These are phyloP conservation scores for Drosophila cyrtoloma DNA, from an alignment of 2,888 invertebrate species.

Conservation along the genomic window DNA sequence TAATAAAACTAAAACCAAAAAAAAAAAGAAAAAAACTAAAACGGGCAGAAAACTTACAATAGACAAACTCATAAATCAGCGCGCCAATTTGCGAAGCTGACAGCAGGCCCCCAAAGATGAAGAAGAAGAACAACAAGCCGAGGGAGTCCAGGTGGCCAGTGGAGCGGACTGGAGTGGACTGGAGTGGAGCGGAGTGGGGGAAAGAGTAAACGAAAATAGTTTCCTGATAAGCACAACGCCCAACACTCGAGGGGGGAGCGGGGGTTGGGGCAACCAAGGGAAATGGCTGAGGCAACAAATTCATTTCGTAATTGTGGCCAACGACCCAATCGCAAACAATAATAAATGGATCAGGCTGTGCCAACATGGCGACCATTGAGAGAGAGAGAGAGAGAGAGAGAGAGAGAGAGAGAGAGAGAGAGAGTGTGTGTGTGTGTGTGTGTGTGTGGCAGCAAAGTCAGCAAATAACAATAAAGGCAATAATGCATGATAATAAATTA, in stretches of 20 bases:
- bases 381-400: slow-evolving; percentile 18
- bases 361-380: slow-evolving; percentile 35
- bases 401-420: slow-evolving; percentile 6
- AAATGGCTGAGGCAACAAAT: slow-evolving; percentile 68
- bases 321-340: slow-evolving; percentile 74
- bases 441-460: slow-evolving; percentile 39
- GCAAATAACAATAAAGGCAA: slow-evolving; percentile 80
- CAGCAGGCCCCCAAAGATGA: slow-evolving; percentile 54
- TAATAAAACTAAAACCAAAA: slow-evolving; percentile 74
- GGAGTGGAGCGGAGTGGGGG: background rate
- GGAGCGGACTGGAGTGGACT: background rate
- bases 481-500: slow-evolving; percentile 84
- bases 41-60: slow-evolving; percentile 57
- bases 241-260: slow-evolving; percentile 9
- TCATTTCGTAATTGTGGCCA: slow-evolving; percentile 84
- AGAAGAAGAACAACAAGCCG: slow-evolving; percentile 24
- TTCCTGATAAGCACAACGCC: slow-evolving; percentile 42
- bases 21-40: too few relatives aligned
- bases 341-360: slow-evolving; percentile 56
- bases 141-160: slow-evolving; percentile 39
- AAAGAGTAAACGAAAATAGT: slow-evolving; percentile 41
- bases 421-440: background rate
- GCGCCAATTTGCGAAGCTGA: slow-evolving; percentile 77
- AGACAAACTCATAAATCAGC: slow-evolving; percentile 77
- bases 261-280: slow-evolving; percentile 13